Evolutionary conservation across 1,140 invertebrate genomes (phyloP).

Genomic region (Bombus terrestris): DNA sequence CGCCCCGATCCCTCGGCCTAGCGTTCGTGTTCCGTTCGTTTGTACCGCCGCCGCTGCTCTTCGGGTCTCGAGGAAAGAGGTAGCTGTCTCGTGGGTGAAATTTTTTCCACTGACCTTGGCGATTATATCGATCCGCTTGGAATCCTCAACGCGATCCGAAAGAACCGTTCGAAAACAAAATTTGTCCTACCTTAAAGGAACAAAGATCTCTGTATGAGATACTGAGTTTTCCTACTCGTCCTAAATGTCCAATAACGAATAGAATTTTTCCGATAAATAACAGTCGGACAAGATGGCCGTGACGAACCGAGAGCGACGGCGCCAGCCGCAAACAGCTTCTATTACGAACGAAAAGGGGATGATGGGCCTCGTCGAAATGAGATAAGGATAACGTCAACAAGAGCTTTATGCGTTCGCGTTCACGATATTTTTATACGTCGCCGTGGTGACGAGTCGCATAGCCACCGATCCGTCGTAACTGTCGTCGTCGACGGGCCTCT

Average conservation of each 20-base stretch:
- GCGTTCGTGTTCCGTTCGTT: slow-evolving; percentile 29
- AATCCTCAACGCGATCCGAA: background rate
- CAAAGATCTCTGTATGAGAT: background rate
- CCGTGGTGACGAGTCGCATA: slow-evolving; percentile 60
- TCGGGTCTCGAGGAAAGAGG: background rate
- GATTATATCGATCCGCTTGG: slow-evolving; percentile 34
- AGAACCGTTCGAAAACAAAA: background rate
- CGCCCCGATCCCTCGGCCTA: slow-evolving; percentile 38
- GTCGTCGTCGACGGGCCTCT: slow-evolving; percentile 3
- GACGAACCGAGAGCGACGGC: slow-evolving; percentile 39
- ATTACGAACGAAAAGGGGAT: slow-evolving; percentile 22
- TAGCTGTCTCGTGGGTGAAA: background rate
- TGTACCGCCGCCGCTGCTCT: slow-evolving; percentile 6
- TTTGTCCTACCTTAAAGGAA: background rate
- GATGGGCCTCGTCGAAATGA: slow-evolving; percentile 56
- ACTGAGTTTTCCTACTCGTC: background rate
- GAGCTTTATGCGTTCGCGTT: slow-evolving; percentile 59
- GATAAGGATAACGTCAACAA: slow-evolving; percentile 71
- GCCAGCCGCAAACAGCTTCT: slow-evolving; percentile 59
- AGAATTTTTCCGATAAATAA: background rate
- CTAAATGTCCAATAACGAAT: background rate
- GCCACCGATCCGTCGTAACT: slow-evolving; percentile 43
- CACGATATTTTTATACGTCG: slow-evolving; percentile 69
- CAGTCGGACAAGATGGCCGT: slow-evolving; percentile 2
- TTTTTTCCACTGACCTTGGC: background rate